Conservation (phyloP, 2,888 invertebrate genomes). For the Anarsia innoxiella region DNA sequence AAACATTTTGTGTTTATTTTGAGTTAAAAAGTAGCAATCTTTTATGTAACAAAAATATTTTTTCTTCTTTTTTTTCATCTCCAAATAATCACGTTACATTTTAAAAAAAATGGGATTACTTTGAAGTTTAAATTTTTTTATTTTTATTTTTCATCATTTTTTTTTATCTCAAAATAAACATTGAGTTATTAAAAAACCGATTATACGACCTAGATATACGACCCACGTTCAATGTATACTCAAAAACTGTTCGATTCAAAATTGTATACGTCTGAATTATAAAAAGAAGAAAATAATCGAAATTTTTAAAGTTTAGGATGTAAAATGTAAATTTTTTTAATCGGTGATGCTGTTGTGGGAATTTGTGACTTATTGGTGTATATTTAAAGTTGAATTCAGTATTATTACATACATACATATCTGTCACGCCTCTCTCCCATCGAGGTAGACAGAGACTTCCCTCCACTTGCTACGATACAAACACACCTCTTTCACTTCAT, state of each 20-base stretch:
- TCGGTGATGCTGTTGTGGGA: neutral
- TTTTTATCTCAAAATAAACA: constrained; percentile 11
- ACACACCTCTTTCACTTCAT: too few species aligned
- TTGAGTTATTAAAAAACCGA: constrained; percentile 26
- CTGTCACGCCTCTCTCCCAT: too few species aligned
- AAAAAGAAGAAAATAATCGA: constrained; percentile 20
- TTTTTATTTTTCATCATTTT: neutral
- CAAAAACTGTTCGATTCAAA: constrained; percentile 52
- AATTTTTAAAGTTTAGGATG: constrained; percentile 22
- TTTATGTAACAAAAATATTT: neutral
- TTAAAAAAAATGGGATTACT: too few species aligned
- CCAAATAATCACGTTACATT: too few species aligned
- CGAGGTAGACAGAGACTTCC: too few species aligned
- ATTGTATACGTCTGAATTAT: constrained; percentile 49
- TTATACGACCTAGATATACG: constrained; percentile 59
- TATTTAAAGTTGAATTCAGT: too few species aligned
- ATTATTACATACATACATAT: too few species aligned
- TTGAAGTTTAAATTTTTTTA: too few species aligned
- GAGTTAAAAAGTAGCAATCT: neutral
- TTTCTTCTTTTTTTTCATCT: too few species aligned
- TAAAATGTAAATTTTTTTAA: constrained; percentile 19
- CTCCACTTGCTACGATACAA: too few species aligned
- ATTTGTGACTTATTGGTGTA: constrained; percentile 1
- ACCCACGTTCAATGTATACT: constrained; percentile 38
- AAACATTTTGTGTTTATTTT: constrained; percentile 5